These are phyloP conservation scores for Nettapus auritus DNA, from an alignment of 2,113 vertebrate genomes.

Conservation along the genomic window DNA sequence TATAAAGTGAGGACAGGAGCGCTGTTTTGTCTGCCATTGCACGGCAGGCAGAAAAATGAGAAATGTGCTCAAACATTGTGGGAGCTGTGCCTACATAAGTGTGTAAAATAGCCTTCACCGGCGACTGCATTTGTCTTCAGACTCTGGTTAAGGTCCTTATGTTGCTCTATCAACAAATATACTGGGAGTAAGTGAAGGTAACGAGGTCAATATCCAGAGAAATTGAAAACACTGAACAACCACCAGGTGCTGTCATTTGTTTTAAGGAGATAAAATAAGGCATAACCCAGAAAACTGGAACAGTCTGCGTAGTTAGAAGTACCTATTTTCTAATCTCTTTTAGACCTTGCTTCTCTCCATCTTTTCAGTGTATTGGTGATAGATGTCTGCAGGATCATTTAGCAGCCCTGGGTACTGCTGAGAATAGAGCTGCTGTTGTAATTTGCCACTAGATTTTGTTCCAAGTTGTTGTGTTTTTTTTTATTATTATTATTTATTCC, in stretches of 20 bases:
- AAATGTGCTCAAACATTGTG: background rate
- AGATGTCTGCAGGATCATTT: background rate
- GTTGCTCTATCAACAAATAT: background rate
- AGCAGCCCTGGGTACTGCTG: background rate
- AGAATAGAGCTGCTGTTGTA: background rate
- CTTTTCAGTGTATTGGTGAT: background rate
- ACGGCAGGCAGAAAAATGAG: background rate
- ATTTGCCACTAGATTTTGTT: background rate
- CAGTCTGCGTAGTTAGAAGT: background rate
- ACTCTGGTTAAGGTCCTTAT: background rate
- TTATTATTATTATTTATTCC: background rate
- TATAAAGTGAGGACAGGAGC: background rate
- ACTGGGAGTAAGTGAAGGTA: background rate
- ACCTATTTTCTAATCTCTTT: background rate
- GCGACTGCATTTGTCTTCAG: background rate
- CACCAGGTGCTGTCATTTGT: background rate
- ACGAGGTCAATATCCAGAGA: conserved; percentile 3
- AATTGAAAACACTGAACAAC: background rate
- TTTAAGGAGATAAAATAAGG: background rate
- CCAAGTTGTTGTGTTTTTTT: too few species aligned
- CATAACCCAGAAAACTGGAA: background rate
- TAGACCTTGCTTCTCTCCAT: background rate
- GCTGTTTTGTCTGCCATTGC: background rate
- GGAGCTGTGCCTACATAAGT: background rate
- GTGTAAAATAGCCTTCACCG: background rate